Percentiles rank a stretch among this genome's conserved stretches.
phyloP scores from a whole-genome alignment of 2,113 vertebrate genomes.

The Clarias gariepinus region DNA sequence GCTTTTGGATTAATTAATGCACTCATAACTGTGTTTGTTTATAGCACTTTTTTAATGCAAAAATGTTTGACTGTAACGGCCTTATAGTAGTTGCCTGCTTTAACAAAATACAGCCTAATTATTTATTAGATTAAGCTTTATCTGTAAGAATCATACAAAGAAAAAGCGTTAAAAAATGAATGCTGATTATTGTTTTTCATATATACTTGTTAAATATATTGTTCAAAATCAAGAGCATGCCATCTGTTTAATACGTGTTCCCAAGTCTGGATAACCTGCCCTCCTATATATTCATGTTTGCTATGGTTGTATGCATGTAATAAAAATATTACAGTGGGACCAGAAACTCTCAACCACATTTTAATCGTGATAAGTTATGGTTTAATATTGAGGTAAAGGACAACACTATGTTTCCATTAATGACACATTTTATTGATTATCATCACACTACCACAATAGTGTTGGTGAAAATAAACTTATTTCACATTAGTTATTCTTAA shows the following conservation, averaged over 20 bases:
- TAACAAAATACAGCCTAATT: constrained; percentile 5
- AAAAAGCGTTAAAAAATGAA: constrained; percentile 34
- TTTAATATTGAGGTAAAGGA: not conserved
- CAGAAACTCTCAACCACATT: constrained; percentile 54
- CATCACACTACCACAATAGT: constrained; percentile 39
- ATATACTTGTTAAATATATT: constrained; percentile 69
- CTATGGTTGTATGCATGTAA: constrained; percentile 73
- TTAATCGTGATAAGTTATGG: constrained; percentile 5
- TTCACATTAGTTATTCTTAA: constrained; percentile 52
- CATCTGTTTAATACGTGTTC: constrained; percentile 48
- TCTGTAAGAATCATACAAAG: not conserved
- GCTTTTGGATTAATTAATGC: constrained; percentile 22
- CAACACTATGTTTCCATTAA: not conserved
- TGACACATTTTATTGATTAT: constrained; percentile 33
- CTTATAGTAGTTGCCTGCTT: constrained; percentile 13
- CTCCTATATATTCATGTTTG: constrained; percentile 65
- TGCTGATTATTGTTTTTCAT: constrained; percentile 48
- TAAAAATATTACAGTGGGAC: constrained; percentile 79
- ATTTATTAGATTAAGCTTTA: not conserved
- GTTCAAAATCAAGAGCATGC: constrained; percentile 78
- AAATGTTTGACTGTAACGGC: not conserved
- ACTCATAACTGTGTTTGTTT: constrained; percentile 1
- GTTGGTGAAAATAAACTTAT: constrained; percentile 39
- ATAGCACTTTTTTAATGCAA: constrained; percentile 25
- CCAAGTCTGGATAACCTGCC: constrained; percentile 57